These are phyloP conservation scores for Myrmophylax atrothorax DNA, from an alignment of 2,113 vertebrate species.

Conservation along the genomic window DNA sequence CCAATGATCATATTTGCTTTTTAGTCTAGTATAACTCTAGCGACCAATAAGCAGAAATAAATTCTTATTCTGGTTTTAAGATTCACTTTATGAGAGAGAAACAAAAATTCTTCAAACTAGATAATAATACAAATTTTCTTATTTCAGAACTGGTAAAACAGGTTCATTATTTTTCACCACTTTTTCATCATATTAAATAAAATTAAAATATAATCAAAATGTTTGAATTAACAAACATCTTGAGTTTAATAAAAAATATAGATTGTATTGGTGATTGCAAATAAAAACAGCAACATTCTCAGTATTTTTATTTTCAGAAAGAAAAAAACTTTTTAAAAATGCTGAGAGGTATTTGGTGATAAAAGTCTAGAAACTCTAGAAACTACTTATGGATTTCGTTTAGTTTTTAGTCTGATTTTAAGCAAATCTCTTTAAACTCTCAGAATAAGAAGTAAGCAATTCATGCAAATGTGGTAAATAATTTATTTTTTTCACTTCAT, in stretches of 20 bases:
- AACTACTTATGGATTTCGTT: background rate
- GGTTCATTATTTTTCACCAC: background rate
- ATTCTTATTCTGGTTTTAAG: background rate
- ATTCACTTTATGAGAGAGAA: background rate
- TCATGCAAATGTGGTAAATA: background rate
- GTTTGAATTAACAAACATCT: background rate
- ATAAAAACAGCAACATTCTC: background rate
- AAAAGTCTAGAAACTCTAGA: background rate
- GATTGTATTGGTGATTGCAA: background rate
- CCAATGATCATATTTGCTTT: background rate
- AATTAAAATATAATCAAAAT: background rate
- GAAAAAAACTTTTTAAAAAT: background rate
- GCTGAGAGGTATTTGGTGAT: accelerated
- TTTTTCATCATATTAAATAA: background rate
- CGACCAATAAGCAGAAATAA: background rate
- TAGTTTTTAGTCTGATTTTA: background rate
- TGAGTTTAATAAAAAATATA: background rate
- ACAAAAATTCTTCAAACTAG: background rate
- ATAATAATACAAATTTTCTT: background rate
- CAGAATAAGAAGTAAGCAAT: background rate
- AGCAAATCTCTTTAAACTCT: background rate
- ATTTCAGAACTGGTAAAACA: background rate
- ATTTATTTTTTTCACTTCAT: background rate
- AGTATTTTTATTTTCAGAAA: background rate
- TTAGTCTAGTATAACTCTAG: background rate